Conservation (phyloP, 2,113 vertebrate genomes). For the Boulengeromyrus knoepffleri region DNA sequence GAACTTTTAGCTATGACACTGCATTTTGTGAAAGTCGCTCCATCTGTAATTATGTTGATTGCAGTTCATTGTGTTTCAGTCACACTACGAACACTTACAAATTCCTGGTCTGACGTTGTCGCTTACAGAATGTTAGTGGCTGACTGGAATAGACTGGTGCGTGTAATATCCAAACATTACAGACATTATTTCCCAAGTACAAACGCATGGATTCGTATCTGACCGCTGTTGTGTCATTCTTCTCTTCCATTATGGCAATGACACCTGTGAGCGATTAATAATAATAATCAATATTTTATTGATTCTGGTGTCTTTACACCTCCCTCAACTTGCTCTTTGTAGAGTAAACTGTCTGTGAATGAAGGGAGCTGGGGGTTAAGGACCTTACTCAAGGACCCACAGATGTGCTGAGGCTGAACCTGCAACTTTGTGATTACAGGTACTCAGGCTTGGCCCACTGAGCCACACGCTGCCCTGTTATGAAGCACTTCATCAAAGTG, state of each 20-base stretch:
- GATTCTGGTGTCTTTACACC: no score
- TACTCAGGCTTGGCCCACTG: no score
- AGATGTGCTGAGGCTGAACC: no score
- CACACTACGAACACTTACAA: neutral
- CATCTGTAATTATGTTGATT: neutral
- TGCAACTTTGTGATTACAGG: no score
- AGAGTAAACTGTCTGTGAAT: no score
- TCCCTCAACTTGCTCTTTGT: no score
- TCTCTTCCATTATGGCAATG: neutral
- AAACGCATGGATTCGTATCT: neutral
- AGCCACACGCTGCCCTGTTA: no score
- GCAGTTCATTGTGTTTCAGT: neutral
- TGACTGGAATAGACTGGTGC: neutral
- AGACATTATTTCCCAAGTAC: neutral
- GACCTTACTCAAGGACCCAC: no score
- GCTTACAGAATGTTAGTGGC: slow-evolving; percentile 1
- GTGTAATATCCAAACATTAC: neutral
- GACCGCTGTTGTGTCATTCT: neutral
- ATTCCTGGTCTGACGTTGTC: neutral
- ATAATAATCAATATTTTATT: neutral
- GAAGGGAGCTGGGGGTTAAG: no score
- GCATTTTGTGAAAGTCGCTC: no score
- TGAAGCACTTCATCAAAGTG: neutral
- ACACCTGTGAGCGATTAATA: neutral
- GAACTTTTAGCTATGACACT: no score